Evolutionary conservation across 2,888 invertebrate genomes (phyloP), one percentile per base, ranked within the genome.

Genomic region (Drosophila rellima): DNA sequence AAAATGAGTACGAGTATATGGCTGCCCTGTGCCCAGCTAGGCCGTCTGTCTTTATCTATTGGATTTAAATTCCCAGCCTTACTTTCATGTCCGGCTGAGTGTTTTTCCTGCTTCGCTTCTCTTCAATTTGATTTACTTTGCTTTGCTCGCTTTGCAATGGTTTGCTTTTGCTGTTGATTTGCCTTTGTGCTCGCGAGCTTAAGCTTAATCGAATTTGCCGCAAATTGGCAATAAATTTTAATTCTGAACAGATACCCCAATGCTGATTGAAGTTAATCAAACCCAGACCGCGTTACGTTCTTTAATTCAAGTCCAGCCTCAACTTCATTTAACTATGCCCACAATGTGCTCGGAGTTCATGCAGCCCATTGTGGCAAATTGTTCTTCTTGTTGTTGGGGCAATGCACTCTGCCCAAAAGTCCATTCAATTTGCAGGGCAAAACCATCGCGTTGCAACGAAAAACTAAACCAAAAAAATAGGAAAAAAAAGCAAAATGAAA

Each of bases 151-250:
- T 52, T 52, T 63, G 42, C 47, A 42, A 18, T 31, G 45, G 39
- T 50, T 45, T 11, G 44, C 44, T 37, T 8, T 26, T 17, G 44
- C 48, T 31, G 7, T 29, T 11, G 17, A 8, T 23, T 35, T 63
- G 56, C 64, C 40, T 78, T 77, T 77, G 74, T 71, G 61, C 52
- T 64, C 76, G 74, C 72, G 67, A 72, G 71, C 80, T 81, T 81
- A 84, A 87, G 83, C 88, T 84, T 86, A 88, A 89, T 89, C 90
- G 90, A 90, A 86, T 90, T 86, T 80, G 72, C 88, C 89, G 67
- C 89, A 89, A 89, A 89, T 90, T 89, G 89, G 79, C 84, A 90
- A 89, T 89, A 90, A 89, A 89, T 90, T 90, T 90, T 88, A 88
- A 84, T 84, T 84, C 73, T 82, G 83, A 71, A 80, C 44, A 83